Conservation (phyloP, 2,888 invertebrate genomes). For the Leptopilina syphax region DNA sequence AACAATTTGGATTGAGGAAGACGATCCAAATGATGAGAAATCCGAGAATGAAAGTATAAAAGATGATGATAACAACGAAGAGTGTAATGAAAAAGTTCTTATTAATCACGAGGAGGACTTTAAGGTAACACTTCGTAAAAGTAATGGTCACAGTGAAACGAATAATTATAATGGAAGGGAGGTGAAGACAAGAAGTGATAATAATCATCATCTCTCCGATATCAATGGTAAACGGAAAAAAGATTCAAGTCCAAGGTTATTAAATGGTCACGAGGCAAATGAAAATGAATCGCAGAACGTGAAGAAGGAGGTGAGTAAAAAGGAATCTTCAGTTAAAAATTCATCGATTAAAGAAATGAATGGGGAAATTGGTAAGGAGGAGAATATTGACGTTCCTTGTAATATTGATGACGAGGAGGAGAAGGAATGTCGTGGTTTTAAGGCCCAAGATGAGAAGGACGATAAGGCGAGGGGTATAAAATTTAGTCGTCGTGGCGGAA, state of each 20-base stretch:
- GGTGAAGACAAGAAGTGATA: conserved; percentile 68
- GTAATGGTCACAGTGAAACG: conserved; percentile 26
- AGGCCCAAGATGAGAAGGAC: conserved; percentile 33
- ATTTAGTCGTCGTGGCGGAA: conserved; percentile 55
- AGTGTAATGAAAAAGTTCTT: conserved; percentile 48
- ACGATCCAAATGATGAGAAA: conserved; percentile 65
- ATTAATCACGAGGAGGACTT: conserved; percentile 42
- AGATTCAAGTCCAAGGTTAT: conserved; percentile 6
- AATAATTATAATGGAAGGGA: conserved; percentile 13
- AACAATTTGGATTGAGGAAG: conserved; percentile 75
- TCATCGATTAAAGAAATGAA: conserved; percentile 29
- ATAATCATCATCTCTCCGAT: conserved; percentile 62
- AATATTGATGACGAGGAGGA: conserved; percentile 28
- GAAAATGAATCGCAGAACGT: conserved; percentile 38
- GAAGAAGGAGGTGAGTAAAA: conserved; percentile 17
- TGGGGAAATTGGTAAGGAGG: conserved; percentile 46
- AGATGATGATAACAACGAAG: conserved; percentile 50
- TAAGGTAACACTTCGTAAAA: conserved; percentile 36
- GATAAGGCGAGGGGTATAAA: conserved; percentile 47
- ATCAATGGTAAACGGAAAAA: conserved; percentile 33
- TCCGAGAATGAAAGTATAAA: conserved; percentile 57
- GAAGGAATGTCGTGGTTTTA: conserved; percentile 28
- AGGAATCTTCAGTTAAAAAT: not conserved
- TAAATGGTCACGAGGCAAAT: conserved; percentile 34
- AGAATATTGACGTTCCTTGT: conserved; percentile 17